These are phyloP conservation scores for Peromyscus attwateri DNA, from an alignment of 2,797 vertebrate genomes.

Conservation along the genomic window DNA sequence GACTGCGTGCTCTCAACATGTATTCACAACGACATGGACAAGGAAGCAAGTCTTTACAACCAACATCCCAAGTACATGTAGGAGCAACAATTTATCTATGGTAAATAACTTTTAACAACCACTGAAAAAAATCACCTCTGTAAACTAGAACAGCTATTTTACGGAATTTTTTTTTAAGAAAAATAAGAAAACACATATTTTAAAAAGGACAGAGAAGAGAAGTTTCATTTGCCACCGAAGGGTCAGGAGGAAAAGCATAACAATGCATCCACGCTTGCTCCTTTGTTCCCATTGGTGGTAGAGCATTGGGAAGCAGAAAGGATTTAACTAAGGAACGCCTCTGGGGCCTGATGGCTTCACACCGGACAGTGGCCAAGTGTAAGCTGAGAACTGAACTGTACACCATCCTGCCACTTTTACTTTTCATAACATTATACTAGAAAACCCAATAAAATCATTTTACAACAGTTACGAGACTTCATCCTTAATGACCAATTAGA, in stretches of 20 bases:
- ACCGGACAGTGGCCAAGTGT: background rate
- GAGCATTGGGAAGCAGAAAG: background rate
- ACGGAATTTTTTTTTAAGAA: background rate
- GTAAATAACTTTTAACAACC: constrained; percentile 18
- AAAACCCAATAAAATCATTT: constrained; percentile 24
- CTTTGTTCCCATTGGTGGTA: background rate
- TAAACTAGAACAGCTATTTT: background rate
- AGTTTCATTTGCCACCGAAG: background rate
- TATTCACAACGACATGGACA: background rate
- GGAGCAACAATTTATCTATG: background rate
- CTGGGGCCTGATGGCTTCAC: background rate
- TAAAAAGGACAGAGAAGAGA: background rate
- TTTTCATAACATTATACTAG: background rate
- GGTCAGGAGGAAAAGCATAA: background rate
- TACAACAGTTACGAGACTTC: background rate
- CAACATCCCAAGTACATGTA: background rate
- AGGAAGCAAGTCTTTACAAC: background rate
- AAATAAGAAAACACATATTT: background rate
- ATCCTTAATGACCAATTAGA: background rate
- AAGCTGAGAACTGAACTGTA: background rate
- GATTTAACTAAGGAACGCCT: background rate
- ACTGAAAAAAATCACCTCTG: background rate
- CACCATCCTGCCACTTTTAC: background rate
- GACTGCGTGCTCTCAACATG: constrained; percentile 23
- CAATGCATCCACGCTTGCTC: background rate